Evolutionary conservation across 2,797 vertebrate genomes (phyloP).

Genomic region (Hydrolagus colliei): DNA sequence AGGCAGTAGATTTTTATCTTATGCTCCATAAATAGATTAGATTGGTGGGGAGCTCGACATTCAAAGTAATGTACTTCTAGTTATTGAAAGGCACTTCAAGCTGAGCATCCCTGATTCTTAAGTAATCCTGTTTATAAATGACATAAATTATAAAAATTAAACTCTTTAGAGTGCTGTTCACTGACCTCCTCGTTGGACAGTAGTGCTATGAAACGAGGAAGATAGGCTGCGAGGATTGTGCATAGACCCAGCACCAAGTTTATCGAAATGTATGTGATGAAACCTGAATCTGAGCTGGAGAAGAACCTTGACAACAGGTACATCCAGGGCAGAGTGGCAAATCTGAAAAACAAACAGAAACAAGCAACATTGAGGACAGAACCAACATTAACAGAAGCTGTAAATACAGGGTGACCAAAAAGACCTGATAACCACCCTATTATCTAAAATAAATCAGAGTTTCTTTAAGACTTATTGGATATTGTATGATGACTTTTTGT

Average conservation of each 20-base stretch:
- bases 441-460: no score
- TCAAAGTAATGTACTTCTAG: no score
- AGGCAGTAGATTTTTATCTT: no score
- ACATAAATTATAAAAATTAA: no score
- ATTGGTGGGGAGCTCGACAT: no score
- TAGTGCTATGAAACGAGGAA: conserved; percentile 51
- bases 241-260: conserved; percentile 58
- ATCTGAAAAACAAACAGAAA: conserved; percentile 41
- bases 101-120: no score
- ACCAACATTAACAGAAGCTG: background rate
- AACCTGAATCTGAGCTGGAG: conserved; percentile 52
- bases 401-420: background rate
- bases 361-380: conserved; percentile 9
- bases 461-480: no score
- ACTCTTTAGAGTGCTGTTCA: conserved; percentile 18
- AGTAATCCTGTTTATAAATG: no score
- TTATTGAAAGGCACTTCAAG: no score
- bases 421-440: no score
- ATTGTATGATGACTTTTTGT: no score
- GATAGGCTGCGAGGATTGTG: conserved; percentile 53
- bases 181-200: conserved; percentile 51
- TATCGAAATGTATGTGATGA: conserved; percentile 53
- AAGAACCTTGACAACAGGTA: conserved; percentile 55
- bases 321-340: conserved; percentile 54
- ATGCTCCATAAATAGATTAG: no score